phyloP scores from a whole-genome alignment of 2,113 vertebrate genomes.

The Struthidea cinerea region DNA sequence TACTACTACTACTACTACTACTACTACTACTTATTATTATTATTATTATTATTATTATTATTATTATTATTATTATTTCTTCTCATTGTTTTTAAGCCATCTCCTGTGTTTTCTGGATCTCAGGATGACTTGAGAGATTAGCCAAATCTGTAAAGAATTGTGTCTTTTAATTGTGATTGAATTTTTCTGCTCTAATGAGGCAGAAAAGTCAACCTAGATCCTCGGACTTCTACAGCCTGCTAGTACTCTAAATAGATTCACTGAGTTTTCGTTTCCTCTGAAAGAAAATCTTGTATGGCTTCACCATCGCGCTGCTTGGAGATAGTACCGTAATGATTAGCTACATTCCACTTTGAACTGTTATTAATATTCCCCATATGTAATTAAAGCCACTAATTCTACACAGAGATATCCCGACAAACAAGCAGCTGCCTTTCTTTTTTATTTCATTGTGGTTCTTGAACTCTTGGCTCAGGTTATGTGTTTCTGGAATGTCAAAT shows the following conservation, averaged over 20 bases:
- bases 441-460: conserved; percentile 36
- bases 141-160: background rate
- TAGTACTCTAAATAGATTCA: background rate
- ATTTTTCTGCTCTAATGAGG: background rate
- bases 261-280: conserved; percentile 14
- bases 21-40: no score
- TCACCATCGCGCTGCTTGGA: background rate
- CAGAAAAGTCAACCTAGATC: background rate
- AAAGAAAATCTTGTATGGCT: background rate
- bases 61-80: background rate
- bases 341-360: background rate
- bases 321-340: background rate
- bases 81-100: background rate
- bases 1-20: no score
- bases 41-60: no score
- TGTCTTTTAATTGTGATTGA: background rate
- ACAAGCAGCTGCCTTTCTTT: conserved; percentile 36
- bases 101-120: background rate
- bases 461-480: conserved; percentile 42
- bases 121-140: background rate
- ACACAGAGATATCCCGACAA: background rate
- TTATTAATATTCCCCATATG: conserved; percentile 6
- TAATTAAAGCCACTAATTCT: conserved; percentile 18
- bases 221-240: rapidly evolving
- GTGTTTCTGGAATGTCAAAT: conserved; percentile 59